Percentiles rank a stretch among this genome's conserved stretches.
These are phyloP conservation scores for Euwallacea similis DNA, from an alignment of 1,140 invertebrate species.

Conservation along the genomic window DNA sequence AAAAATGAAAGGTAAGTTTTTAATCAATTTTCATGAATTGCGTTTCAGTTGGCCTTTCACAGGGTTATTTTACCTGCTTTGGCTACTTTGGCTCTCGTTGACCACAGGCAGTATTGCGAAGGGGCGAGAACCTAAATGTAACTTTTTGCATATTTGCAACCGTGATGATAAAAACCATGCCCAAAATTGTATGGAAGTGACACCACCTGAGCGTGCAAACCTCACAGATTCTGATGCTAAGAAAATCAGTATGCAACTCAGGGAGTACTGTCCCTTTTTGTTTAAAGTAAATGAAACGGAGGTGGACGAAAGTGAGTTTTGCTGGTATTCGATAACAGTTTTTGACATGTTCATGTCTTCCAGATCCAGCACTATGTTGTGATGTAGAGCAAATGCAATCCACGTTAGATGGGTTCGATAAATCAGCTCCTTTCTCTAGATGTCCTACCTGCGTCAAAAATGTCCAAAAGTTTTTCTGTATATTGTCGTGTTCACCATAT, in stretches of 20 bases:
- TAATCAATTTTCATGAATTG: too few species aligned
- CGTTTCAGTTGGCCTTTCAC: too few species aligned
- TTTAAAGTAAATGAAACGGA: constrained; percentile 19
- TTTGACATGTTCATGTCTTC: constrained; percentile 2
- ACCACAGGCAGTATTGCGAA: neutral
- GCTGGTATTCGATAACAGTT: neutral
- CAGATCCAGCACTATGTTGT: constrained; percentile 58
- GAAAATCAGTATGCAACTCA: constrained; percentile 10
- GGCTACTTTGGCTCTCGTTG: too few species aligned
- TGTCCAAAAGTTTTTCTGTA: constrained; percentile 61
- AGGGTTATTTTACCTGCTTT: too few species aligned
- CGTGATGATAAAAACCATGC: constrained; percentile 20
- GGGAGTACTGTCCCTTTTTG: constrained; percentile 38
- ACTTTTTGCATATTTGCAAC: constrained; percentile 38
- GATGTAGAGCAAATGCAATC: constrained; percentile 54
- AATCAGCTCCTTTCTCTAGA: constrained; percentile 61
- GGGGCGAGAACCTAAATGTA: constrained; percentile 22
- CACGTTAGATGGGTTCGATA: constrained; percentile 55
- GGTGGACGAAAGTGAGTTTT: neutral
- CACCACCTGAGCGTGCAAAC: constrained; percentile 22
- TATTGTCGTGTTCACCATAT: constrained; percentile 63
- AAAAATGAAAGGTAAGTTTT: neutral
- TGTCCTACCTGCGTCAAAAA: constrained; percentile 65
- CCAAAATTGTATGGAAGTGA: constrained; percentile 39
- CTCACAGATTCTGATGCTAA: constrained; percentile 19